Conservation (phyloP, 2,888 invertebrate genomes). For the Aphrophora alni region DNA sequence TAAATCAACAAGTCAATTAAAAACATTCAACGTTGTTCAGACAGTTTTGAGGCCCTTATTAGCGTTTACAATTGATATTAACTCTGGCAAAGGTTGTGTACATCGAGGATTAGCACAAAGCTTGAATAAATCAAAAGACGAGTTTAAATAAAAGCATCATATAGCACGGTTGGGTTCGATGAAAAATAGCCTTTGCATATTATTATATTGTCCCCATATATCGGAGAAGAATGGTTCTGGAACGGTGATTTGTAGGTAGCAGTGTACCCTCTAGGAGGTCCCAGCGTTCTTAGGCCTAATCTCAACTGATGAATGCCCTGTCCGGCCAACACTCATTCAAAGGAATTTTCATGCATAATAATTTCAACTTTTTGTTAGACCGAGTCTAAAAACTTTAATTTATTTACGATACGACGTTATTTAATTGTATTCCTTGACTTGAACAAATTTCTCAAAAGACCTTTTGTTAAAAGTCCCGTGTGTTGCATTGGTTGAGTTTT, state of each 20-base stretch:
- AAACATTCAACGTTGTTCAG: not conserved
- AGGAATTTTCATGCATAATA: constrained; percentile 39
- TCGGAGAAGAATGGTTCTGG: not conserved
- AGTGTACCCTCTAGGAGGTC: not conserved
- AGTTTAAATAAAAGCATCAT: constrained; percentile 5
- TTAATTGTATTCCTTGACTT: not conserved
- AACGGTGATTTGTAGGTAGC: not conserved
- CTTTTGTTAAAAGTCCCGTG: not conserved
- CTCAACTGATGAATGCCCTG: not conserved
- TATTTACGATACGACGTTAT: constrained; percentile 15
- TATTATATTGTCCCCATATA: constrained; percentile 9
- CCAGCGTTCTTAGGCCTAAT: not conserved
- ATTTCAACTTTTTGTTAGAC: constrained; percentile 23
- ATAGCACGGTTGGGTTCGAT: not conserved
- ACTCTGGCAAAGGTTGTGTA: not conserved
- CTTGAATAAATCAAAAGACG: not conserved
- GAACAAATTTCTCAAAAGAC: not conserved
- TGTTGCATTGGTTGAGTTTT: not conserved
- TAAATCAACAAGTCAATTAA: not conserved
- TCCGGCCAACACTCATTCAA: not conserved
- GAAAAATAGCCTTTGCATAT: constrained; percentile 6
- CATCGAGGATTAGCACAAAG: not conserved
- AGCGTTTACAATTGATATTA: not conserved
- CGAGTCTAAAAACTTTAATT: constrained; percentile 35
- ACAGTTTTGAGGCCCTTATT: not conserved